Base-by-base conservation (phyloP, 1,140 invertebrate species). In the Dolichoris vasculosae region DNA sequence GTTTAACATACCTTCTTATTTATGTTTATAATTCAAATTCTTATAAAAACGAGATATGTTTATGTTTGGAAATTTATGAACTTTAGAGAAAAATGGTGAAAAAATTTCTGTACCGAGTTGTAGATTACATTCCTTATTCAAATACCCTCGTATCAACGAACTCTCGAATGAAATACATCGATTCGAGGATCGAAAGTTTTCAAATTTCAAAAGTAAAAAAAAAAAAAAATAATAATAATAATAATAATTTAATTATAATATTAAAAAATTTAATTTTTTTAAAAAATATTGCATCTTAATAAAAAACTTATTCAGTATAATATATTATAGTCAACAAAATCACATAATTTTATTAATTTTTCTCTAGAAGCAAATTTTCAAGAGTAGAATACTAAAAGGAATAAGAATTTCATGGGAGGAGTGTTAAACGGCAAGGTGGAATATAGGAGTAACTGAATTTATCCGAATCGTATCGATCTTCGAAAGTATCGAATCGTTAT, bases 121-220 rank as follows among this genome's bases (percentile, higher is more conserved):
- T 73, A n/a, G 30, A 73, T 20, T 73, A 40, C 69, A 73, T 17
- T 43, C 38, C 38, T 43, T 38, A 9, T 73, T 73, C 38, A 43
- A 73, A 73, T 17, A 40, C 38, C 23, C 69, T 26, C 69, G 9
- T 73, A 4, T 20, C 43, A 73, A 73, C 69, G 69, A 73, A 73
- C 43, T 43, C 17, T 73, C 69, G 69, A 73, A 38, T 26, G 23
- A 26, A 73, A 2, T 43, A 8, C 38, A 73, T 73, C 69, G 69
- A 73, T 73, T 43, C 38, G 38, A 73, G 69, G 38, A 43, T 73
- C 69, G 69, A 73, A 73, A n/a, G 0, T 73, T 11, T 67, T n/a
- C 13, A 71, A 4, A 73, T 73, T 73, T 73, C 69, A 40, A 73
- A 43, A 43, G 23, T 9, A 73, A n/a, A 40, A 26, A 43, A n/a